Evolutionary conservation across 2,888 invertebrate species (phyloP).

Genomic region (Nyleta sp.): DNA sequence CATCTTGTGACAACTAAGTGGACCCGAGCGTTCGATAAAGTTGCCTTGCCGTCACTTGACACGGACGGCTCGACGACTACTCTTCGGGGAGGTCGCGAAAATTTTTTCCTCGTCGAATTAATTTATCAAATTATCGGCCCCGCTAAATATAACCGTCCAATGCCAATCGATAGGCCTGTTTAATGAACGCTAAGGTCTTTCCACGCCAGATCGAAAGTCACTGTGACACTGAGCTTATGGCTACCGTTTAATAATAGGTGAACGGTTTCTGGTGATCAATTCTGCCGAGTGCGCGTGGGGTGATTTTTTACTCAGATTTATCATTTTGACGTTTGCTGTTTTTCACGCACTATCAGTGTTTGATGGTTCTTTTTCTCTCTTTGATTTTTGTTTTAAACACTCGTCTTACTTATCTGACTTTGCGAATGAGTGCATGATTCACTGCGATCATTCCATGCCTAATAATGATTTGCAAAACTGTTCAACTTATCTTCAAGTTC

Average conservation of each 20-base stretch:
- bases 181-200: conserved; percentile 18
- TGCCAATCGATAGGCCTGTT: background rate
- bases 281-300: conserved; percentile 18
- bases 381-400: conserved; percentile 15
- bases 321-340: conserved; percentile 10
- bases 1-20: conserved; percentile 39
- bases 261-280: conserved; percentile 33
- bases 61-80: too few relatives aligned
- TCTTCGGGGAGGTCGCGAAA: background rate
- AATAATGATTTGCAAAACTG: background rate
- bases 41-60: conserved; percentile 36
- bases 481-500: background rate
- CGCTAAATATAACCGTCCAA: background rate
- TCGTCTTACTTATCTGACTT: conserved; percentile 21
- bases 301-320: conserved; percentile 17
- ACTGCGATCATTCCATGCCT: background rate
- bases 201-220: conserved; percentile 23
- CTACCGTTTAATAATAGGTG: conserved; percentile 31
- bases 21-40: conserved; percentile 35
- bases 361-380: too few relatives aligned
- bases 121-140: conserved; percentile 2
- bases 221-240: conserved; percentile 29
- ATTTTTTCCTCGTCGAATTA: conserved; percentile 12
- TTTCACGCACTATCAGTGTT: conserved; percentile 5
- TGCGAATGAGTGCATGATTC: conserved; percentile 24